These are phyloP conservation scores for Corapipo altera DNA, from an alignment of 2,113 vertebrate genomes.

Conservation along the genomic window DNA sequence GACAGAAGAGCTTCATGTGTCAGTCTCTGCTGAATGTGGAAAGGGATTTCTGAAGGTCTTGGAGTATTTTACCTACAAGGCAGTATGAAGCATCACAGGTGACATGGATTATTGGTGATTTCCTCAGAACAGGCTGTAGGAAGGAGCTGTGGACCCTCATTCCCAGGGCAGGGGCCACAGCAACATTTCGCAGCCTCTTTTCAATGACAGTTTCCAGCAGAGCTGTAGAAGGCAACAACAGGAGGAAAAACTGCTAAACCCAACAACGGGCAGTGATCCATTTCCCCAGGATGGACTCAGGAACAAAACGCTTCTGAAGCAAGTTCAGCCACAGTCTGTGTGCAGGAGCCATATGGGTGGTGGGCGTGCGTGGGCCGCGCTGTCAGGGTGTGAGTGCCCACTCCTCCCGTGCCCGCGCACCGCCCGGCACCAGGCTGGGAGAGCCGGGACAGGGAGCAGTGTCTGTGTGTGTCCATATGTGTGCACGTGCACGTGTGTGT, in stretches of 20 bases:
- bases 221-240: background rate
- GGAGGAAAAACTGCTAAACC: background rate
- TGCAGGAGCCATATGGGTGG: background rate
- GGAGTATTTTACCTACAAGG: background rate
- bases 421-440: background rate
- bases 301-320: slow-evolving; percentile 13
- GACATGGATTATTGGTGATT: background rate
- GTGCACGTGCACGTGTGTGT: rapidly evolving
- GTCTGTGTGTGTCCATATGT: background rate
- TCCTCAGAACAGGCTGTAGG: rapidly evolving
- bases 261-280: background rate
- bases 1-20: background rate
- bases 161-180: background rate
- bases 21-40: background rate
- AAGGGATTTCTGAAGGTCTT: background rate
- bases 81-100: background rate
- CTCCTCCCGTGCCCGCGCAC: background rate
- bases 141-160: background rate
- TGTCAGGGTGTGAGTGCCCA: slow-evolving; percentile 12
- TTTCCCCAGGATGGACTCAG: background rate
- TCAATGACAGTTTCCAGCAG: background rate
- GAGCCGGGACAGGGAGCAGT: background rate
- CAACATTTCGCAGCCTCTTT: background rate
- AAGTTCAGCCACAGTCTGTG: background rate
- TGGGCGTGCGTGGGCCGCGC: slow-evolving; percentile 22